Percentiles rank a stretch among this genome's conserved stretches.
These are phyloP conservation scores for Tipula helvola DNA, from an alignment of 2,888 invertebrate genomes.

Conservation along the genomic window DNA sequence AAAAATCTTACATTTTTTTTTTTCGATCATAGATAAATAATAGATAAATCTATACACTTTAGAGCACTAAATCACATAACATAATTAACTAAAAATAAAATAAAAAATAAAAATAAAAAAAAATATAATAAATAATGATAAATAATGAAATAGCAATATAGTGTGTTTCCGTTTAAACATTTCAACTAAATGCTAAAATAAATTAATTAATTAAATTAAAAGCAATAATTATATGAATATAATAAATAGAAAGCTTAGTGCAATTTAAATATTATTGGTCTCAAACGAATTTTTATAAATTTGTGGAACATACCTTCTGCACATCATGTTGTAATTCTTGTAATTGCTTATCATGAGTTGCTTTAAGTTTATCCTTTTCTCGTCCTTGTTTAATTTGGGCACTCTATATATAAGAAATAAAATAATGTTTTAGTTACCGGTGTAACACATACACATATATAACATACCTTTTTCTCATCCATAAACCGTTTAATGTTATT, in stretches of 20 bases:
- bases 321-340: conserved; percentile 81
- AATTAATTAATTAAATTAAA: not conserved
- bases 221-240: not conserved
- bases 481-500: conserved; percentile 96
- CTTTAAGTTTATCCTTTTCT: conserved; percentile 83
- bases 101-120: conserved; percentile 4
- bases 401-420: not conserved
- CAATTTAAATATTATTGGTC: not conserved
- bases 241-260: not conserved
- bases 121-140: not conserved
- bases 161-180: not conserved
- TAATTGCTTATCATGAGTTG: conserved; percentile 83
- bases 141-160: not conserved
- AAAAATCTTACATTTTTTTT: not conserved
- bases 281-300: not conserved
- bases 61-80: conserved; percentile 7
- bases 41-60: not conserved
- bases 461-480: conserved; percentile 74
- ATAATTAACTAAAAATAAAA: conserved; percentile 9
- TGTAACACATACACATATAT: not conserved
- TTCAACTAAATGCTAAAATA: not conserved
- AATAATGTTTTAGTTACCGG: not conserved
- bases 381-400: conserved; percentile 70
- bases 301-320: conserved; percentile 50
- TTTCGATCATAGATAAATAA: conserved; percentile 5